Base-by-base conservation (phyloP, 1,140 invertebrate species). In the Papilio xuthus region DNA sequence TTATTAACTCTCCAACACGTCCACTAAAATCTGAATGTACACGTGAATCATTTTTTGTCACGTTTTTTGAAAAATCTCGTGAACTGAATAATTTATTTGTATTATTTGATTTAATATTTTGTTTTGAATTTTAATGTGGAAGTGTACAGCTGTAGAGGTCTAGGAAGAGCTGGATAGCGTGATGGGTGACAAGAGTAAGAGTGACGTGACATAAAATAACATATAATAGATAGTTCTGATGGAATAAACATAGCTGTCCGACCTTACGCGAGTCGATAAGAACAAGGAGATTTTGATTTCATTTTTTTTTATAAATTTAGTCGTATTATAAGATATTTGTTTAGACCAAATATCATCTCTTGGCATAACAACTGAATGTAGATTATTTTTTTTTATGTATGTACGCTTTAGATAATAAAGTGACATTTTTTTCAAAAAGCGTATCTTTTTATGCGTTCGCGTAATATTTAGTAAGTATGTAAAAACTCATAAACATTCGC, bases 391-490 rank as follows among this genome's bases (percentile, higher is more conserved):
- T 32, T 37, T 26, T 26, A 23, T 60, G 20, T 26, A 3, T 28
- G 18, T 28, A 28, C 13, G 26, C 3, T 20, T 10, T 1, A 23
- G 20, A 23, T 26, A 26, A 23, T 28, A 67, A 67, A 18, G 60
- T 28, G 12, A 15, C 1, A 28, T 26, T 0, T 28, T 67, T 67
- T 26, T 67, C 13, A 67, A 67, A 26, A 23, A 23, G 13, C 60
- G 60, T 67, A 67, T 67, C 26, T 67, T 10, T 67, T 67, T 67
- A 15, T 15, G 26, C 60, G 26, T 28, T 67, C 26, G 13, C 26
- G 56, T 60, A 60, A 60, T 60, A 23, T 60, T 60, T 60, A 60
- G 56, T 60, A 60, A 50, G 47, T 50, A 67, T 63, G 12, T 32
- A 67, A 67, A 63, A 67, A 20, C n/a, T 6, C 23, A 23, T 23